phyloP scores from a whole-genome alignment of 2,113 vertebrate genomes.

The Oncorhynchus kisutch region DNA sequence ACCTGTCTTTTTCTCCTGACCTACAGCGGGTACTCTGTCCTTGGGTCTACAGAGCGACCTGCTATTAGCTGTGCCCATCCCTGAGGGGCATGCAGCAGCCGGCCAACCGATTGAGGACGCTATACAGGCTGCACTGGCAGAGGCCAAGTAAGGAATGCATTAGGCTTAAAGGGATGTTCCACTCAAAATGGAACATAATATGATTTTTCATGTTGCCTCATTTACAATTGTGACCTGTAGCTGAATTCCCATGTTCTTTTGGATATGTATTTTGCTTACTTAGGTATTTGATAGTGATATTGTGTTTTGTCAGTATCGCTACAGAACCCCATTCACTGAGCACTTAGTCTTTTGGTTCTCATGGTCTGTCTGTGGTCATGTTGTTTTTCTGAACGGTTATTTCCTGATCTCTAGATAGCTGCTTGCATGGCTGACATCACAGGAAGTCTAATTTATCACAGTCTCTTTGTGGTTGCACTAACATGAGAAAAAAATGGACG shows the following conservation, averaged over 20 bases:
- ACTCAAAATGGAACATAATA: too few relatives aligned
- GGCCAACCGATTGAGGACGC: constrained; percentile 79
- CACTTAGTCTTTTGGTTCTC: too few relatives aligned
- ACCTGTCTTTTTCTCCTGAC: constrained; percentile 4
- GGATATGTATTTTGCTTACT: too few relatives aligned
- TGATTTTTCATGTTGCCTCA: too few relatives aligned
- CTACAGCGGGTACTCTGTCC: constrained; percentile 66
- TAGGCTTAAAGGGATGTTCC: too few relatives aligned
- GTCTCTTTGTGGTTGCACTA: neutral
- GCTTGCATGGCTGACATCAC: neutral
- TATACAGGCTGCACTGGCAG: constrained; percentile 74
- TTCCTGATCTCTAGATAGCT: constrained; percentile 3
- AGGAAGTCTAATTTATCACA: neutral
- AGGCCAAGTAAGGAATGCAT: constrained; percentile 72
- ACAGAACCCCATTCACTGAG: too few relatives aligned
- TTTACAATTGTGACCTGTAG: too few relatives aligned
- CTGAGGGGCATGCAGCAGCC: constrained; percentile 71
- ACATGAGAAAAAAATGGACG: neutral
- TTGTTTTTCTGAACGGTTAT: neutral
- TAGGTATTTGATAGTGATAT: too few relatives aligned
- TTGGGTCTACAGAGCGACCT: constrained; percentile 81
- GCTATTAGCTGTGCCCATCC: constrained; percentile 85
- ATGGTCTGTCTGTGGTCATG: neutral
- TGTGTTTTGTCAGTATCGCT: too few relatives aligned
- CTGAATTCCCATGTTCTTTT: too few relatives aligned